These are phyloP conservation scores for Gobiocypris rarus DNA, from an alignment of 2,113 vertebrate species.

Conservation along the genomic window DNA sequence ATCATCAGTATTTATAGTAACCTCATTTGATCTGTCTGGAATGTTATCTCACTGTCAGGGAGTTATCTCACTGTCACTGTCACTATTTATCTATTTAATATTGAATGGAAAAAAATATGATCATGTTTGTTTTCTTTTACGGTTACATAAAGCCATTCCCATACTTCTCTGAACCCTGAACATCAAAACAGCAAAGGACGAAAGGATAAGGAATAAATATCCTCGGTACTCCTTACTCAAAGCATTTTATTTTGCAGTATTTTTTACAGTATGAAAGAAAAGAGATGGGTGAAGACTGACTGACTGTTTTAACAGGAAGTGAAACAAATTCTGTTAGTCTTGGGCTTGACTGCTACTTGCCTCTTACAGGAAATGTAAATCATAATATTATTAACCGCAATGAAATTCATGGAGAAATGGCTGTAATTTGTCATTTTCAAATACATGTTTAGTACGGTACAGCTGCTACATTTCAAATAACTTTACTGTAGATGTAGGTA, in stretches of 20 bases:
- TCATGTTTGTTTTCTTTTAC: slow-evolving; percentile 18
- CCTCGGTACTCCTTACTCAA: not conserved
- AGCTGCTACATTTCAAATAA: not conserved
- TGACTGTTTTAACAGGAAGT: not conserved
- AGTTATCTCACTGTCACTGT: slow-evolving; percentile 3
- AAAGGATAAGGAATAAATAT: slow-evolving; percentile 14
- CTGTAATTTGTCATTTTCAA: slow-evolving; percentile 1
- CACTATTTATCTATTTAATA: not conserved
- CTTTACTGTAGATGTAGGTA: slow-evolving; percentile 4
- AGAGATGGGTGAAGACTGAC: not conserved
- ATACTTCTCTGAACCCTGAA: not conserved
- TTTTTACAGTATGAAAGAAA: not conserved
- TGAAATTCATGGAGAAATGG: slow-evolving; percentile 9
- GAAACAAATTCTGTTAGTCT: slow-evolving; percentile 12
- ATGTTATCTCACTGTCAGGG: slow-evolving; percentile 1
- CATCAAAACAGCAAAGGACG: not conserved
- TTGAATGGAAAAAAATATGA: not conserved
- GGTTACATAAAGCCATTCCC: slow-evolving; percentile 2
- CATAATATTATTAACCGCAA: slow-evolving; percentile 26
- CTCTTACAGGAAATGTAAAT: slow-evolving; percentile 39
- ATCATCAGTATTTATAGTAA: slow-evolving; percentile 5
- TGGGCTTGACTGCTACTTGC: not conserved
- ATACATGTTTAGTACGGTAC: not conserved
- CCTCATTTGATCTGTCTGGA: not conserved
- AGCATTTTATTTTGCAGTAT: not conserved